These are phyloP conservation scores for Drosophila orosa DNA, from an alignment of 1,140 invertebrate genomes.

Conservation along the genomic window DNA sequence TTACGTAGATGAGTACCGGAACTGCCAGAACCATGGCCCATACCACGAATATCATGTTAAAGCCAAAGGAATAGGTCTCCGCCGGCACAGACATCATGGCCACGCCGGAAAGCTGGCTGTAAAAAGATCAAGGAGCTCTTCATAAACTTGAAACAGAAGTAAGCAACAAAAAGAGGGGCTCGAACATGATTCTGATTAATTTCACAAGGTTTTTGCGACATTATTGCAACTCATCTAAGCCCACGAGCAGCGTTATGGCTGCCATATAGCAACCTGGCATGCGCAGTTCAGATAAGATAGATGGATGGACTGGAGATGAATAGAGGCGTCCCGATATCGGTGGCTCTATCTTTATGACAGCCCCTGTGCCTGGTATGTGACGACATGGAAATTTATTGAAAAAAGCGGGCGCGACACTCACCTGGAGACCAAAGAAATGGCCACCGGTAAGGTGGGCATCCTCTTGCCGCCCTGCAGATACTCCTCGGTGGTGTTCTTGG, in stretches of 20 bases:
- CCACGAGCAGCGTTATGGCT: conserved; percentile 14
- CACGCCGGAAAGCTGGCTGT: conserved; percentile 92
- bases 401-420: conserved; percentile 56
- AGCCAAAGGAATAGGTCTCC: conserved; percentile 92
- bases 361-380: conserved; percentile 1
- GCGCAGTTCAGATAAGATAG: conserved; percentile 31
- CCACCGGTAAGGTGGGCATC: conserved; percentile 88
- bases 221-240: conserved; percentile 24
- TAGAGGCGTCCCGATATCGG: conserved; percentile 18
- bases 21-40: conserved; percentile 88
- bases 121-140: conserved; percentile 5
- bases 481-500: conserved; percentile 85
- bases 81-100: conserved; percentile 91
- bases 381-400: conserved; percentile 31
- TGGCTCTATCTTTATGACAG: conserved; percentile 2
- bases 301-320: conserved; percentile 1
- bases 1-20: conserved; percentile 88
- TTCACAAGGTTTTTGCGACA: conserved; percentile 17
- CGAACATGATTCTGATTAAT: conserved; percentile 22
- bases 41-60: conserved; percentile 87
- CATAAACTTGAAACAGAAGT: neutral
- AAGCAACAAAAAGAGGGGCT: conserved; percentile 36
- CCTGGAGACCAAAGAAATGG: conserved; percentile 88
- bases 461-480: conserved; percentile 87
- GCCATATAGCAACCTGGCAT: conserved; percentile 4